Base-by-base conservation (phyloP, 2,797 vertebrate species). In the Pangasius djambal region DNA sequence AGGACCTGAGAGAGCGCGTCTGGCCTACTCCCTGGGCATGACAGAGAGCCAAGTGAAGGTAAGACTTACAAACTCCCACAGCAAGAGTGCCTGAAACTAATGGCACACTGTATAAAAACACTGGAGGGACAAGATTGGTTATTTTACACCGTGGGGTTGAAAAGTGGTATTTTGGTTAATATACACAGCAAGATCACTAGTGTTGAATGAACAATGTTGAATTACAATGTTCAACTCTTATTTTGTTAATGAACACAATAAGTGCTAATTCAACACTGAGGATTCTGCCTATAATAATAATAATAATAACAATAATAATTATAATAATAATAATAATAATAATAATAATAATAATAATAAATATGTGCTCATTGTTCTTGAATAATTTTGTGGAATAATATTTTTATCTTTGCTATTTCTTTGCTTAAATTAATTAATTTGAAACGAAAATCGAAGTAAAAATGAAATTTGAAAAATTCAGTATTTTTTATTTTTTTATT, bases 41-140 rank as follows among this genome's bases (percentile, higher is more conserved):
- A 99, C 98, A 0, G 98, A 99, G 94, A 99, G 98, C 94, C 98
- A 99, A 89, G 98, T 99, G 15, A 99, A 99, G 98, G 98, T 99
- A 94, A 96, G 96, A 12, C 13, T 37, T 22, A n/a, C 72, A 69
- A 37, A 40, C 15, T 16, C 10, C 3, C 40, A 72, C 48, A 59
- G 18, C 3, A 34, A 28, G 1, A 74, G 3, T 28, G n/a, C 4
- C 34, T 40, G 8, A 48, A 63, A 40, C 22, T 75, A 67, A 40
- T 40, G 12, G 12, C 67, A 86, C 67, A 59, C 52, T 74, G 31
- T 6, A 22, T 12, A 67, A 83, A 83, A 16, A 40, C 44, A 81
- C 52, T 25, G 13, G 57, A 57, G 3, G n/a, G 77, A 55, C 8
- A 40, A 37, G 12, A 61, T 1, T 28, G 8, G 6, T 15, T 37